Evolutionary conservation across 2,113 vertebrate species (phyloP).

Genomic region (Myotis yumanensis): DNA sequence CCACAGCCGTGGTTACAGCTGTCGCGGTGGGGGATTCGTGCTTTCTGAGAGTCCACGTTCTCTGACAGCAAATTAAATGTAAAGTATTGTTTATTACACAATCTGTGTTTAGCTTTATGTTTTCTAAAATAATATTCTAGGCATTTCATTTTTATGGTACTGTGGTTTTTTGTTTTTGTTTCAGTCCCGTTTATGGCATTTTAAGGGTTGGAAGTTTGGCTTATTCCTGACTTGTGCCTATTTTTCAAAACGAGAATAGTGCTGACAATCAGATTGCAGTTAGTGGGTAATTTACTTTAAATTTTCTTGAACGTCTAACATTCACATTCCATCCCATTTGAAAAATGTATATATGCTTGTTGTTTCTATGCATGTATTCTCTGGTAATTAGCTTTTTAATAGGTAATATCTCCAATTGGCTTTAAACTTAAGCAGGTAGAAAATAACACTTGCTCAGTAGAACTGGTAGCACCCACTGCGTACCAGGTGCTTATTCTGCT

Average conservation of each 20-base stretch:
- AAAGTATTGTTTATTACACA: not conserved
- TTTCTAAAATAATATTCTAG: not conserved
- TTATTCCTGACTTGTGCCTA: not conserved
- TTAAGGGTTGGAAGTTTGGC: not conserved
- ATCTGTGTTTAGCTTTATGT: not conserved
- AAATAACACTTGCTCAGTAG: not conserved
- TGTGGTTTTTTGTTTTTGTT: not conserved
- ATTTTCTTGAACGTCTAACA: constrained; percentile 36
- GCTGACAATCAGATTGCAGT: not conserved
- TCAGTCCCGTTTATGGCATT: not conserved
- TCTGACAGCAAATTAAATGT: not conserved
- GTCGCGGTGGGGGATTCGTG: not conserved
- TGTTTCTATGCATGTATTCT: constrained; percentile 15
- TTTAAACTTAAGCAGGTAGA: not conserved
- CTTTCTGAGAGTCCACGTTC: not conserved
- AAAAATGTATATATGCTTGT: not conserved
- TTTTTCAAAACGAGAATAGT: constrained; percentile 24
- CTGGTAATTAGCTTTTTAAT: constrained; percentile 25
- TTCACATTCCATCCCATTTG: not conserved
- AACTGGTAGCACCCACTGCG: not conserved
- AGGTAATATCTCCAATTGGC: not conserved
- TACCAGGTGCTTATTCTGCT: not conserved
- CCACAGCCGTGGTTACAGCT: fast-evolving
- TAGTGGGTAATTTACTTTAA: constrained; percentile 48
- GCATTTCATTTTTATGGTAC: not conserved